phyloP scores from a whole-genome alignment of 2,797 vertebrate species.

The Parotocinclus haroldoi region DNA sequence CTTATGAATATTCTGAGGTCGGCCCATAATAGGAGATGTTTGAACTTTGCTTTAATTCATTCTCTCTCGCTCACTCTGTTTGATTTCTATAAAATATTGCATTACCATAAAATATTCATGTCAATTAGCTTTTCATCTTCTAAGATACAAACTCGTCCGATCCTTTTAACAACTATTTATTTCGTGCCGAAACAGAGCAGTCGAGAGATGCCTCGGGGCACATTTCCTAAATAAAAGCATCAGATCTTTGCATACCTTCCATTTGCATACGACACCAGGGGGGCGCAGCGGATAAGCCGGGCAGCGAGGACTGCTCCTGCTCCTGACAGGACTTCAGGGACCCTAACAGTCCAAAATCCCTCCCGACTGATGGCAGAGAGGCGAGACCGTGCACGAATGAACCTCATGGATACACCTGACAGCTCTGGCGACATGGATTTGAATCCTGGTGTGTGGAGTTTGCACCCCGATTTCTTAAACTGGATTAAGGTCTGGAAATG shows the following conservation, averaged over 20 bases:
- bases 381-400: conserved; percentile 57
- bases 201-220: conserved; percentile 81
- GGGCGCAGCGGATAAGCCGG: conserved; percentile 60
- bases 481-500: too few species aligned
- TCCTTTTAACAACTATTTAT: conserved; percentile 94
- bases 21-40: conserved; percentile 58
- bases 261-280: conserved; percentile 83
- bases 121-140: conserved; percentile 90
- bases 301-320: conserved; percentile 70
- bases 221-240: conserved; percentile 94
- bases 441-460: too few species aligned
- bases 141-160: conserved; percentile 86
- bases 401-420: conserved; percentile 37
- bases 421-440: too few species aligned
- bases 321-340: conserved; percentile 71
- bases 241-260: conserved; percentile 86
- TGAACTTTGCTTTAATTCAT: conserved; percentile 64
- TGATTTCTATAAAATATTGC: conserved; percentile 80
- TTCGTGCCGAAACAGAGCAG: conserved; percentile 83
- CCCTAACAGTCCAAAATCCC: conserved; percentile 59
- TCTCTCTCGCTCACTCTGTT: conserved; percentile 35
- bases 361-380: conserved; percentile 33
- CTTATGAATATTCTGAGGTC: conserved; percentile 65
- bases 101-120: conserved; percentile 81
- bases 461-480: too few species aligned